Evolutionary conservation across 2,113 vertebrate genomes (phyloP).

Genomic region (Stigmatopora nigra): DNA sequence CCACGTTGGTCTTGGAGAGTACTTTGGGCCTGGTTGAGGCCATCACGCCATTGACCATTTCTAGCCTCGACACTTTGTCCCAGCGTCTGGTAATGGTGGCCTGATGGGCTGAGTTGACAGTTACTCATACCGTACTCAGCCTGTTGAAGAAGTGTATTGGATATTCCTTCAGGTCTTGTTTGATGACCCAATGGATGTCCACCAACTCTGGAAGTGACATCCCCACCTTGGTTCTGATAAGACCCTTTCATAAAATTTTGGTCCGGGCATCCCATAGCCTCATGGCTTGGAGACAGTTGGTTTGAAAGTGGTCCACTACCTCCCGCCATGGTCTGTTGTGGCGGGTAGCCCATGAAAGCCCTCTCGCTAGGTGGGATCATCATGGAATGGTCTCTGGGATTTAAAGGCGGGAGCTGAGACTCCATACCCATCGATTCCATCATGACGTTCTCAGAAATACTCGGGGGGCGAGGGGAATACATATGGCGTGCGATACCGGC

Average conservation of each 20-base stretch:
- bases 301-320: slow-evolving; percentile 45
- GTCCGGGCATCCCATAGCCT: slow-evolving; percentile 62
- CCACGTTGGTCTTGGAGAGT: slow-evolving; percentile 56
- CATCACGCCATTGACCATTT: slow-evolving; percentile 65
- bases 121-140: slow-evolving; percentile 72
- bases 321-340: slow-evolving; percentile 55
- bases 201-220: slow-evolving; percentile 37
- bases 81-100: slow-evolving; percentile 62
- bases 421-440: slow-evolving; percentile 77
- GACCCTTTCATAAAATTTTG: slow-evolving; percentile 61
- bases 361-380: slow-evolving; percentile 65
- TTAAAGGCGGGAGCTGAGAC: slow-evolving; percentile 40
- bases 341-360: slow-evolving; percentile 73
- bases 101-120: slow-evolving; percentile 77
- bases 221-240: slow-evolving; percentile 55
- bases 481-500: slow-evolving; percentile 68
- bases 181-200: slow-evolving; percentile 48
- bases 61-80: slow-evolving; percentile 41
- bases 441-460: slow-evolving; percentile 86
- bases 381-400: slow-evolving; percentile 58
- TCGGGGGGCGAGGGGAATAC: slow-evolving; percentile 85
- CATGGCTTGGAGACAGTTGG: slow-evolving; percentile 64
- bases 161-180: slow-evolving; percentile 44
- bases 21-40: slow-evolving; percentile 52
- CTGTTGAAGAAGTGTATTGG: slow-evolving; percentile 71